Evolutionary conservation across 1,140 invertebrate species (phyloP).

Genomic region (Bombus impatiens): DNA sequence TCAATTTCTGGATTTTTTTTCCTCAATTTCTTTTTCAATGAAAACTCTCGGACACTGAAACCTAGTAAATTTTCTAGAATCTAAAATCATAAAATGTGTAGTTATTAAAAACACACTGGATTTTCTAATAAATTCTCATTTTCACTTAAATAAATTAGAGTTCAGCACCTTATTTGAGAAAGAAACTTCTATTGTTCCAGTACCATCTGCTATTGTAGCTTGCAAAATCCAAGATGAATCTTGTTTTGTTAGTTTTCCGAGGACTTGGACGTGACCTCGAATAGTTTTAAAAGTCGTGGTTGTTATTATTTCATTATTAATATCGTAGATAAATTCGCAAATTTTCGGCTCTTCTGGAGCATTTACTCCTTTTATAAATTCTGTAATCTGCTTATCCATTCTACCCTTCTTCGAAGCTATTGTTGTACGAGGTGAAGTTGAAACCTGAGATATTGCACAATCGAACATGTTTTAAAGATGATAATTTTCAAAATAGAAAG

Average conservation of each 20-base stretch:
- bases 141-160: not conserved
- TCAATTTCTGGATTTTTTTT: conserved; percentile 74
- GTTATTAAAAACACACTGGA: not conserved
- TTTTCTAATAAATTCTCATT: not conserved
- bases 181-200: conserved; percentile 69
- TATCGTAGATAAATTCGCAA: conserved; percentile 67
- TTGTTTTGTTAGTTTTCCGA: conserved; percentile 68
- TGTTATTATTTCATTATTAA: conserved; percentile 56
- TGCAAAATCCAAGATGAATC: conserved; percentile 69
- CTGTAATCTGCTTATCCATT: conserved; percentile 58
- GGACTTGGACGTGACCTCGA: conserved; percentile 59
- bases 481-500: not conserved
- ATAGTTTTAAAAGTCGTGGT: conserved; percentile 61
- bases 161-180: conserved; percentile 74
- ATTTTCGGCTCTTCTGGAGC: conserved; percentile 38
- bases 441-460: conserved; percentile 32
- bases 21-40: conserved; percentile 70
- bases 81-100: conserved; percentile 60
- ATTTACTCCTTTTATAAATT: conserved; percentile 47
- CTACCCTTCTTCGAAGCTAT: conserved; percentile 53
- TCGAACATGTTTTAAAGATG: not conserved
- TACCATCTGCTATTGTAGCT: conserved; percentile 71
- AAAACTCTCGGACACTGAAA: conserved; percentile 72
- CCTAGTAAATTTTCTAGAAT: conserved; percentile 74
- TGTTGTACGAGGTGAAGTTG: conserved; percentile 36